Conservation (phyloP, 2,797 vertebrate species). For the Oophaga sylvatica region DNA sequence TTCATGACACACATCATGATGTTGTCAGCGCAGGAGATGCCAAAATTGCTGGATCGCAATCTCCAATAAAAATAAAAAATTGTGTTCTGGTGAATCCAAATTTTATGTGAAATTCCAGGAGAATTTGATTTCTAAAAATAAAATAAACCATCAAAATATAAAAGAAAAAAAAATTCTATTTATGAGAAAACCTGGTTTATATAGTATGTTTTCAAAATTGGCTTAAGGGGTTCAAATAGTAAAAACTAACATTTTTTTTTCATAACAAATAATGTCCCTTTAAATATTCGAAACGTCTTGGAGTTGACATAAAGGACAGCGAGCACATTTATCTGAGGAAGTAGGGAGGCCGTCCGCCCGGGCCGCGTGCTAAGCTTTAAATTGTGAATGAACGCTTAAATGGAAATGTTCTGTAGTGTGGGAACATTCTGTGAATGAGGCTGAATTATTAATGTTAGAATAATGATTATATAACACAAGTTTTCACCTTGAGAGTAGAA, state of each 20-base stretch:
- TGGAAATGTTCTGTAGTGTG: constrained; percentile 50
- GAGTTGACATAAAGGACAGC: not conserved
- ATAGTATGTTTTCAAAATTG: not conserved
- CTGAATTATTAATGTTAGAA: constrained; percentile 57
- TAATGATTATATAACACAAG: constrained; percentile 56
- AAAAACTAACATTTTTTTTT: not conserved
- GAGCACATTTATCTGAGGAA: not conserved
- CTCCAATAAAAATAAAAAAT: too few relatives aligned
- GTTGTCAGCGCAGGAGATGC: too few relatives aligned
- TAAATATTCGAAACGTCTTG: not conserved
- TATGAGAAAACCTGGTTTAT: not conserved
- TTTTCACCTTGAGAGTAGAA: constrained; percentile 52
- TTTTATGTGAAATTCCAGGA: too few relatives aligned
- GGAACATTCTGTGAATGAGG: constrained; percentile 43
- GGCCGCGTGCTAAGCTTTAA: constrained; percentile 29
- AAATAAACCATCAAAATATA: too few relatives aligned
- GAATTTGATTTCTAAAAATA: too few relatives aligned
- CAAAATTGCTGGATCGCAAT: too few relatives aligned
- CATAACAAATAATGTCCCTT: not conserved
- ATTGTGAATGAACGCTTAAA: constrained; percentile 58
- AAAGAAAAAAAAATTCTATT: too few relatives aligned
- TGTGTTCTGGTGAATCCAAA: too few relatives aligned
- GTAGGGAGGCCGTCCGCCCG: not conserved
- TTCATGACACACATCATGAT: too few relatives aligned
- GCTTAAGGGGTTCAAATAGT: not conserved